Percentiles rank a stretch among this genome's conserved stretches.
phyloP scores from a whole-genome alignment of 2,888 invertebrate species.

The Imbricaverruca yamaguchii region DNA sequence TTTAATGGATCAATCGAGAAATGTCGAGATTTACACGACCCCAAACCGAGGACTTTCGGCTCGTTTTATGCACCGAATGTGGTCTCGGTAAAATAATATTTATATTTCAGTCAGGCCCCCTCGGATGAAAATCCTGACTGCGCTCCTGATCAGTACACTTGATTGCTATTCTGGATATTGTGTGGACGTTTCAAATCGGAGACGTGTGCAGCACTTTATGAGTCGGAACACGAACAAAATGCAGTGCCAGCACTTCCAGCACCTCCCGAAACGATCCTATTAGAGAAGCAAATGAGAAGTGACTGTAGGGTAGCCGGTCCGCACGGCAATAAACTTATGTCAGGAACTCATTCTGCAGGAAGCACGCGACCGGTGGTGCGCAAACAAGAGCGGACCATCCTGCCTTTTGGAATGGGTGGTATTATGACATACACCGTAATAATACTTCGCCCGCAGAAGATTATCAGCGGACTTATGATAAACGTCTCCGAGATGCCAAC shows the following conservation, averaged over 20 bases:
- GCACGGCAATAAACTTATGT: background rate
- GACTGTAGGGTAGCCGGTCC: background rate
- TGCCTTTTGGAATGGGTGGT: no score
- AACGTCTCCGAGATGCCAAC: no score
- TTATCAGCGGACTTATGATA: no score
- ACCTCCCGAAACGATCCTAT: background rate
- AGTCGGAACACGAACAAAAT: background rate
- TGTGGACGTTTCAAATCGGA: background rate
- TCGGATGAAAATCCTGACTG: no score
- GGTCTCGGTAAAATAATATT: no score
- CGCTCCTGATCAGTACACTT: background rate
- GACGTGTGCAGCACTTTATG: background rate
- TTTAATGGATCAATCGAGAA: no score
- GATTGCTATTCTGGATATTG: background rate
- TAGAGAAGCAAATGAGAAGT: slow-evolving; percentile 11
- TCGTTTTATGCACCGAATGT: no score
- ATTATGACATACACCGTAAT: no score
- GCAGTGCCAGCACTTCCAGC: background rate
- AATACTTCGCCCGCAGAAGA: no score
- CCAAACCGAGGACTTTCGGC: no score
- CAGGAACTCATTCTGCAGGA: background rate
- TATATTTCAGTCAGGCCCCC: no score
- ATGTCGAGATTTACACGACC: no score
- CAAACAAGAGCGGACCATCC: background rate
- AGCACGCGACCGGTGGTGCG: background rate